Evolutionary conservation across 2,888 invertebrate genomes (phyloP).

Genomic region (Heliconius ismenius): DNA sequence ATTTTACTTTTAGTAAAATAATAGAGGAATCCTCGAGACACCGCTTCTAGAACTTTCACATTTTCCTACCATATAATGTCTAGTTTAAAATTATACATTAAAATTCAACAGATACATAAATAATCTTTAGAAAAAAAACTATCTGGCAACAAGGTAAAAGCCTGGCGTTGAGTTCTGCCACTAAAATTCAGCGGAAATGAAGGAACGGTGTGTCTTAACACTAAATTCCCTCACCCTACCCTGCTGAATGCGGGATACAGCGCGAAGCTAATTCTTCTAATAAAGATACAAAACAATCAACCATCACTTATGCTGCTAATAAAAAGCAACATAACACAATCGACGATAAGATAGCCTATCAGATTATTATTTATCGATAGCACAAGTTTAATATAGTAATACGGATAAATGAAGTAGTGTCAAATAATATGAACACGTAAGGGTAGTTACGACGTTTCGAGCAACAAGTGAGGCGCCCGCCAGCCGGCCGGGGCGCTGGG

Average conservation of each 20-base stretch:
- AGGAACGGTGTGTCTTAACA: too few species aligned
- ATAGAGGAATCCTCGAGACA: neutral
- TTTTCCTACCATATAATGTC: neutral
- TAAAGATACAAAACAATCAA: neutral
- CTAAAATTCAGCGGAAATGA: too few species aligned
- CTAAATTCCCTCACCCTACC: neutral
- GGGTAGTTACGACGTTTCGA: conserved; percentile 74
- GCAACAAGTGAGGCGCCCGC: conserved; percentile 76
- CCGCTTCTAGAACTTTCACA: neutral
- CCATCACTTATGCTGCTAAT: neutral
- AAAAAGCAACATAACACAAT: conserved; percentile 22
- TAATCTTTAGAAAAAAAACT: too few species aligned
- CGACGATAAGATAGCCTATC: conserved; percentile 32
- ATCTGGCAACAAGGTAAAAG: too few species aligned
- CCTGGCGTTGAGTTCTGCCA: too few species aligned
- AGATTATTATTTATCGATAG: conserved; percentile 32
- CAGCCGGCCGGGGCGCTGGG: conserved; percentile 63
- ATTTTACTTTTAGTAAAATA: neutral
- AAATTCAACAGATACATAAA: too few species aligned
- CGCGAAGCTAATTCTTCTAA: neutral
- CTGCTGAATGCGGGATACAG: neutral
- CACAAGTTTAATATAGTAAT: conserved; percentile 34
- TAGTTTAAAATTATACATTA: neutral
- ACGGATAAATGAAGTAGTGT: conserved; percentile 59
- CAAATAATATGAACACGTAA: conserved; percentile 65